Evolutionary conservation across 1,140 invertebrate species (phyloP).

Genomic region (Sinonovacula constricta): DNA sequence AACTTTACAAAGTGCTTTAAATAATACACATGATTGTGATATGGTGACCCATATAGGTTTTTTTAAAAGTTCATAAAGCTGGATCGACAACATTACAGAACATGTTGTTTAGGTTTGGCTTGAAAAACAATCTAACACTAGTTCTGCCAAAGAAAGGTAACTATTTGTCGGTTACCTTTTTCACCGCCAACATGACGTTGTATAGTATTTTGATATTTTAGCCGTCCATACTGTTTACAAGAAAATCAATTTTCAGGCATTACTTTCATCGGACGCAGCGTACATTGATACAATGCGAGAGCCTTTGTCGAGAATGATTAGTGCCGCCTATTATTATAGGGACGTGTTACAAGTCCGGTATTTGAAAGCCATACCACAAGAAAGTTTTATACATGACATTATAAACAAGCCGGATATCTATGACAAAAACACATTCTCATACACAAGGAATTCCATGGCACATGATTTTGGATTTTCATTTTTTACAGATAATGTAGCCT

Average conservation of each 20-base stretch:
- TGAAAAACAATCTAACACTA: constrained; percentile 79
- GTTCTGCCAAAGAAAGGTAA: constrained; percentile 72
- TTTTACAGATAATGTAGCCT: constrained; percentile 10
- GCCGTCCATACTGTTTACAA: constrained; percentile 60
- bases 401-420: constrained; percentile 54
- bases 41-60: constrained; percentile 61
- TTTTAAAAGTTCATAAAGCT: constrained; percentile 79
- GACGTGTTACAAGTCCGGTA: constrained; percentile 19
- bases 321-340: constrained; percentile 59
- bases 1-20: too few relatives aligned
- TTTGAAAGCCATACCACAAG: constrained; percentile 32
- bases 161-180: constrained; percentile 19
- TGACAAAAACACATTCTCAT: constrained; percentile 26
- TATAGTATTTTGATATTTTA: too few relatives aligned
- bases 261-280: constrained; percentile 55
- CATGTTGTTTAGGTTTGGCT: constrained; percentile 79
- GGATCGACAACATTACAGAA: constrained; percentile 80
- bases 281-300: constrained; percentile 62
- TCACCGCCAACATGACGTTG: too few relatives aligned
- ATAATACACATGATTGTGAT: too few relatives aligned
- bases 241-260: constrained; percentile 13
- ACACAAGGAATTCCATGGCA: constrained; percentile 63
- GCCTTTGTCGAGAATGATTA: constrained; percentile 56
- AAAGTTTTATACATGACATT: constrained; percentile 31
- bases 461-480: constrained; percentile 59